These are phyloP conservation scores for Geothlypis trichas DNA, from an alignment of 2,113 vertebrate species.

Conservation along the genomic window DNA sequence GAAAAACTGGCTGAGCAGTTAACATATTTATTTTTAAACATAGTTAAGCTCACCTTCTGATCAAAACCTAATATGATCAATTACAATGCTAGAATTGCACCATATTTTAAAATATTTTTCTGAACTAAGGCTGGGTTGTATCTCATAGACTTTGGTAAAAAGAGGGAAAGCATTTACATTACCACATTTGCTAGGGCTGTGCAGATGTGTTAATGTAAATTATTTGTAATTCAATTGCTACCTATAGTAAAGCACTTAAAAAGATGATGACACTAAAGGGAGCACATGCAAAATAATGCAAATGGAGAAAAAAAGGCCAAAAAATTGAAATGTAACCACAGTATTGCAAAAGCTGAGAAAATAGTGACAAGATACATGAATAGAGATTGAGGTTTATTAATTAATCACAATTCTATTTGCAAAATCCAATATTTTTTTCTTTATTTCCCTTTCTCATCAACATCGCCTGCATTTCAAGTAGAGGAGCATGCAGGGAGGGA, in stretches of 20 bases:
- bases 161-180: background rate
- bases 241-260: background rate
- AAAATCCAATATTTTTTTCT: background rate
- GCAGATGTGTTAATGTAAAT: background rate
- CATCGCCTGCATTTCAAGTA: background rate
- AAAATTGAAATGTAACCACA: background rate
- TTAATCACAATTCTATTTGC: background rate
- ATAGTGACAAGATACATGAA: background rate
- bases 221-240: background rate
- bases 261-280: background rate
- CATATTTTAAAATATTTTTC: background rate
- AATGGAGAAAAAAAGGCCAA: background rate
- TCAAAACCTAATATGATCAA: background rate
- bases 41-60: background rate
- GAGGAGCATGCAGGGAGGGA: background rate
- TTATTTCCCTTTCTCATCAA: background rate
- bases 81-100: background rate
- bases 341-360: background rate
- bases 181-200: background rate
- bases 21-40: background rate
- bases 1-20: background rate
- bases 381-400: background rate
- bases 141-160: background rate
- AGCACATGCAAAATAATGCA: background rate
- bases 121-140: background rate